Conservation (phyloP, 2,888 invertebrate species). For the Mantis religiosa region DNA sequence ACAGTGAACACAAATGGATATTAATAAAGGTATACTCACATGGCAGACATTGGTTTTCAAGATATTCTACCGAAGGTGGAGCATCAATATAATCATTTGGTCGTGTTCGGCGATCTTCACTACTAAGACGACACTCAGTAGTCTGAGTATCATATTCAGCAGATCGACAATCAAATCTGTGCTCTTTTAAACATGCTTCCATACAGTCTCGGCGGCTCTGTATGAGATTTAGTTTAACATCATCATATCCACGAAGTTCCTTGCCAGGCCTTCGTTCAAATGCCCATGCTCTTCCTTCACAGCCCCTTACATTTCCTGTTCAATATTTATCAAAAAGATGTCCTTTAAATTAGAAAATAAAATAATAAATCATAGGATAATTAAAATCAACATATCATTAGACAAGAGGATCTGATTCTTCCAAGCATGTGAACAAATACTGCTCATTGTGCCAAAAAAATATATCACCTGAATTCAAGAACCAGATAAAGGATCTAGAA, state of each 20-base stretch:
- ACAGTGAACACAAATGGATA: not conserved
- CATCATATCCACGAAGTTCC: slow-evolving; percentile 46
- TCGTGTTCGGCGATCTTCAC: slow-evolving; percentile 47
- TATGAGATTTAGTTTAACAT: slow-evolving; percentile 44
- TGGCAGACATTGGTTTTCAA: slow-evolving; percentile 53
- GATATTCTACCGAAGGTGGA: slow-evolving; percentile 46
- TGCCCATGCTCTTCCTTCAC: slow-evolving; percentile 46
- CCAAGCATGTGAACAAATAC: no score
- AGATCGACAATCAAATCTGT: slow-evolving; percentile 45
- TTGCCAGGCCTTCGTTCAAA: slow-evolving; percentile 50
- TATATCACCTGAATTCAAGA: no score
- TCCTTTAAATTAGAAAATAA: no score
- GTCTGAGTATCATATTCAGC: slow-evolving; percentile 49
- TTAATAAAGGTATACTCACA: slow-evolving; percentile 37
- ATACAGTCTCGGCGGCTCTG: slow-evolving; percentile 50
- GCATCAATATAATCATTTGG: slow-evolving; percentile 44
- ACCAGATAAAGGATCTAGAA: no score
- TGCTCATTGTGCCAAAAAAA: no score
- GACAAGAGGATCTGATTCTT: not conserved
- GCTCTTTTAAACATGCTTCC: slow-evolving; percentile 45
- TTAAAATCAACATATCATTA: no score
- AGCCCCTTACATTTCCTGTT: slow-evolving; percentile 35
- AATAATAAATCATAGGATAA: no score
- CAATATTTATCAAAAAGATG: not conserved
- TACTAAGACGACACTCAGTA: slow-evolving; percentile 46